Evolutionary conservation across 2,888 invertebrate genomes (phyloP).

Genomic region (Aleiodes leptofemur): DNA sequence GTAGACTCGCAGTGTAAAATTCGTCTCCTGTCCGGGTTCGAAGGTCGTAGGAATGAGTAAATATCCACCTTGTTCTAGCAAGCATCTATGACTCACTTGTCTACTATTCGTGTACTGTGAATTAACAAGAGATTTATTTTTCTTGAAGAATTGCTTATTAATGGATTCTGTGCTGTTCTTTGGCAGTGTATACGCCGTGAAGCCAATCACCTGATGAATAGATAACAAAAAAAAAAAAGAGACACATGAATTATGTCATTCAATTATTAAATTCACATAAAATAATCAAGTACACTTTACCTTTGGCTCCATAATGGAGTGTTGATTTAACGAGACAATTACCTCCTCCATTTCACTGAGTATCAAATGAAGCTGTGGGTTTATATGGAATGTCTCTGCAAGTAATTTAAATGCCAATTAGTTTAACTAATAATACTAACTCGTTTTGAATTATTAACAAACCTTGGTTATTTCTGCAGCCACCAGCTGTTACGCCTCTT

Average conservation of each 20-base stretch:
- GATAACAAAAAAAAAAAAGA: neutral
- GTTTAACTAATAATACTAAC: slow-evolving; percentile 6
- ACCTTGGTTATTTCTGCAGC: slow-evolving; percentile 91
- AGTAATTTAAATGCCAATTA: slow-evolving; percentile 48
- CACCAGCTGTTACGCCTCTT: slow-evolving; percentile 91
- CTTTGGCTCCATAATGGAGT: slow-evolving; percentile 94
- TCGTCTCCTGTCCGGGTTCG: slow-evolving; percentile 92
- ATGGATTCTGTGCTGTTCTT: slow-evolving; percentile 85
- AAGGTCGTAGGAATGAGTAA: slow-evolving; percentile 93
- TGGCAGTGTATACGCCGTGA: slow-evolving; percentile 87
- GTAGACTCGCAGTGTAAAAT: slow-evolving; percentile 89
- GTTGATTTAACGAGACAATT: slow-evolving; percentile 91
- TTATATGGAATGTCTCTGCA: slow-evolving; percentile 92
- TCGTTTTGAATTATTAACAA: neutral
- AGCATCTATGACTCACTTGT: slow-evolving; percentile 89
- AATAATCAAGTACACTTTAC: slow-evolving; percentile 73
- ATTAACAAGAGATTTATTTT: slow-evolving; percentile 90
- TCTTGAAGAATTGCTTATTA: slow-evolving; percentile 88
- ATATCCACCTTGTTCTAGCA: slow-evolving; percentile 88
- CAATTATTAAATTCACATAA: neutral
- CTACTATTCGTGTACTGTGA: slow-evolving; percentile 95
- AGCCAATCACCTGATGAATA: slow-evolving; percentile 82
- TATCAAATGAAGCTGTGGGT: slow-evolving; percentile 90
- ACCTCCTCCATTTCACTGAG: slow-evolving; percentile 89
- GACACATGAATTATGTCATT: slow-evolving; percentile 26